phyloP scores from a whole-genome alignment of 2,797 vertebrate genomes.

The Dendrocincla fuliginosa region DNA sequence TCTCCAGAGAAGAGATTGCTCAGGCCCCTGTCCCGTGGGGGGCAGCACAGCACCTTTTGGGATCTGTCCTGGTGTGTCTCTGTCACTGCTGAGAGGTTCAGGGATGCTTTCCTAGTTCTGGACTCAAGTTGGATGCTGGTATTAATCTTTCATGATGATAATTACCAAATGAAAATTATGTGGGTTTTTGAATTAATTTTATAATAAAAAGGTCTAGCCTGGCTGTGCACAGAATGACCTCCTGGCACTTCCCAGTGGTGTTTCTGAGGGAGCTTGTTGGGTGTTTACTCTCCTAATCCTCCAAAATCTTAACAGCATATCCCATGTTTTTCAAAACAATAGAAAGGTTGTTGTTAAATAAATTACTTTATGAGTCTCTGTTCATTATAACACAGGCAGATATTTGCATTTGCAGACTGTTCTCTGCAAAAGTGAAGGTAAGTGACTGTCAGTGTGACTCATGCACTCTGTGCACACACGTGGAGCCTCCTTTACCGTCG shows the following conservation, averaged over 20 bases:
- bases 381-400: background rate
- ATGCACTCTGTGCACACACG: no score
- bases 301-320: background rate
- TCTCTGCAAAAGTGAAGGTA: no score
- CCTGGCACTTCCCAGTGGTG: background rate
- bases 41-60: background rate
- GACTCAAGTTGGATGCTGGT: background rate
- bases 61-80: background rate
- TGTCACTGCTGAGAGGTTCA: background rate
- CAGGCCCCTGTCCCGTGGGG: fast-evolving
- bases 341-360: background rate
- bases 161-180: background rate
- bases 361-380: background rate
- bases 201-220: background rate
- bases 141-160: background rate
- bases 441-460: no score
- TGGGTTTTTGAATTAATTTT: no score
- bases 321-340: background rate
- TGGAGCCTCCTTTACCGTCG: no score
- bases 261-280: background rate
- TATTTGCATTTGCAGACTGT: no score
- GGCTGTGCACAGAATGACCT: background rate
- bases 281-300: background rate
- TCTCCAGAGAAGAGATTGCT: background rate
- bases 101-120: background rate